Conservation (phyloP, 2,888 invertebrate species). For the Lagria hirta region DNA sequence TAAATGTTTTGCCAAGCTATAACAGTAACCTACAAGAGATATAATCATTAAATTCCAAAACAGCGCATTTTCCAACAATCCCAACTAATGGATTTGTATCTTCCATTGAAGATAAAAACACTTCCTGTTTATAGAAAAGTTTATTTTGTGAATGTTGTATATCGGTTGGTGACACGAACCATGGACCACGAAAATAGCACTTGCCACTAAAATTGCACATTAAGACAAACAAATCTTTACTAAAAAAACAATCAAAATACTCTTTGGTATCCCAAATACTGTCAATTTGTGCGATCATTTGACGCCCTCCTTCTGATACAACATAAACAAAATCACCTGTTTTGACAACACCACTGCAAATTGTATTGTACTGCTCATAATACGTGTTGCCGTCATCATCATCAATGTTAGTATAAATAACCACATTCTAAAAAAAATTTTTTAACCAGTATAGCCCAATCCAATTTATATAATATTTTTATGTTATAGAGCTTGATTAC, state of each 20-base stretch:
- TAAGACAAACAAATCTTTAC: too few species aligned
- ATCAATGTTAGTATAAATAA: slow-evolving; percentile 65
- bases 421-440: slow-evolving; percentile 68
- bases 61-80: slow-evolving; percentile 88
- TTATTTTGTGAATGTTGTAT: slow-evolving; percentile 76
- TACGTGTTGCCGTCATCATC: slow-evolving; percentile 79
- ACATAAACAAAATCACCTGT: slow-evolving; percentile 96
- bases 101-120: slow-evolving; percentile 86
- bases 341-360: slow-evolving; percentile 79
- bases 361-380: slow-evolving; percentile 90
- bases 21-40: slow-evolving; percentile 70
- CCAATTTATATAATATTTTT: too few species aligned
- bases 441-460: too few species aligned
- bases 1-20: too few species aligned
- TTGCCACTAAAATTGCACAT: slow-evolving; percentile 81
- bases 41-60: slow-evolving; percentile 88
- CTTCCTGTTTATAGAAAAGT: slow-evolving; percentile 91
- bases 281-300: slow-evolving; percentile 91
- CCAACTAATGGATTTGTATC: slow-evolving; percentile 89
- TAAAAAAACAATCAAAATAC: slow-evolving; percentile 54
- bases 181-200: slow-evolving; percentile 91
- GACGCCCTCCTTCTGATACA: slow-evolving; percentile 85
- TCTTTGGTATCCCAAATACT: slow-evolving; percentile 91
- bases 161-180: slow-evolving; percentile 87
- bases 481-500: slow-evolving; percentile 5